Evolutionary conservation across 2,888 invertebrate species (phyloP), one percentile per base, ranked within the genome.

Genomic region (Leptinotarsa juncta): DNA sequence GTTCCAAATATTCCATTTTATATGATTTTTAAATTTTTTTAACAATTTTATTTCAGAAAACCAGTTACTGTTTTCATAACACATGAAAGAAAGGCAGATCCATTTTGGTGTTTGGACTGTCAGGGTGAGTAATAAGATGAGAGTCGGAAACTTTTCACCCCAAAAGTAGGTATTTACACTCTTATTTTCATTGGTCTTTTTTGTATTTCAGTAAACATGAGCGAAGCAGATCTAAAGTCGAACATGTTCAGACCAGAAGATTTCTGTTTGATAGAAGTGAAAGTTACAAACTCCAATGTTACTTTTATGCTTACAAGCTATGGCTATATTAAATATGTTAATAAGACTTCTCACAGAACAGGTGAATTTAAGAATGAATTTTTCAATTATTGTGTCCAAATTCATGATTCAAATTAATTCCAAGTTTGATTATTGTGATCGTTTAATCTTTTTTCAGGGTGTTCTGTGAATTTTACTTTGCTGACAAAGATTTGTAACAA

Each of bases 201-300:
- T 42, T 57, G 48, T 18, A 51, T 81, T 81, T 74, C 65, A 83
- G 83, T 74, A 51, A 81, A 81, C 60, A 76, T 83, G 48, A 73
- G 77, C 7, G 74, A 79, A 71, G 55, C 78, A 14, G 79, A 82
- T 66, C 32, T 67, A 57, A 73, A 69, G 53, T 66, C 55, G 23
- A 62, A 70, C 3, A 74, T 80, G 66, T 75, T 80, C 57, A 82
- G 78, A 73, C 72, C 75, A 65, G 81, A 82, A 49, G 83, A 83
- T 79, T 78, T 81, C 57, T 76, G 82, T 14, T 68, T 83, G 32
- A 18, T 83, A 26, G 81, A 83, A 71, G 74, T 78, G 49, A 77
- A 76, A 32, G 57, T 80, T 48, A 79, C 65, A 20, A 77, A 78
- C 26, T 53, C 32, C 7, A 57, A 60, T 60, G 3, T 71, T 10